A percentile compares a stretch with the other conserved stretches of the same genome.
phyloP scores from a whole-genome alignment of 2,797 vertebrate genomes.

The Lepidocolaptes lacrymiger region DNA sequence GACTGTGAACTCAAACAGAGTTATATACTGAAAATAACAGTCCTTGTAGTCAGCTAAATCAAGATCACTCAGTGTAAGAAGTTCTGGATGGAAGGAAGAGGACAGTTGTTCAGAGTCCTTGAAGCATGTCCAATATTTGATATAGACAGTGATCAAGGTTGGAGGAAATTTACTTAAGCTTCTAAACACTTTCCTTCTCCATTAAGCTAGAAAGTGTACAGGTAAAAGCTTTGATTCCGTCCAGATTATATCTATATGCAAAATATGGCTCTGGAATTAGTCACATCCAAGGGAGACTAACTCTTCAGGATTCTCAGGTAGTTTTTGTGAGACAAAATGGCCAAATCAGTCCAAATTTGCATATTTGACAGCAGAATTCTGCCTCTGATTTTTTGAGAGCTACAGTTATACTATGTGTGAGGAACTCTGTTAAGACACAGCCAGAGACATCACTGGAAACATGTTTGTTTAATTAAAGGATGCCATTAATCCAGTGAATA shows the following conservation, averaged over 20 bases:
- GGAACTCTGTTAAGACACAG: not conserved
- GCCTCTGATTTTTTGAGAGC: not conserved
- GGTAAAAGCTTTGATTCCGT: not conserved
- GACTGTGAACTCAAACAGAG: not conserved
- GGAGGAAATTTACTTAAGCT: not conserved
- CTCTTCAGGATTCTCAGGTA: not conserved
- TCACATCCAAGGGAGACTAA: not conserved
- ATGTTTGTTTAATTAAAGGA: not conserved
- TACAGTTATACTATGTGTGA: not conserved
- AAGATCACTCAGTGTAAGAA: not conserved
- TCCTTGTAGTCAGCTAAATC: not conserved
- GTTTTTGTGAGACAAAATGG: not conserved
- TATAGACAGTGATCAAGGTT: not conserved
- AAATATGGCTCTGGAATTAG: not conserved
- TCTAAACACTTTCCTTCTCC: not conserved
- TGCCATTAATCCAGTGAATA: not conserved
- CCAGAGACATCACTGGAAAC: not conserved
- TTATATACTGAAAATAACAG: not conserved
- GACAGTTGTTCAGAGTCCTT: not conserved
- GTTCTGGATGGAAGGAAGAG: not conserved
- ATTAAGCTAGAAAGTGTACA: not conserved
- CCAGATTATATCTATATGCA: not conserved
- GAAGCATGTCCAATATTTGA: not conserved
- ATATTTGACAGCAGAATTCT: not conserved
- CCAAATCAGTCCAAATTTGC: not conserved